Conservation (phyloP, 2,113 vertebrate species). For the Callipepla californica region DNA sequence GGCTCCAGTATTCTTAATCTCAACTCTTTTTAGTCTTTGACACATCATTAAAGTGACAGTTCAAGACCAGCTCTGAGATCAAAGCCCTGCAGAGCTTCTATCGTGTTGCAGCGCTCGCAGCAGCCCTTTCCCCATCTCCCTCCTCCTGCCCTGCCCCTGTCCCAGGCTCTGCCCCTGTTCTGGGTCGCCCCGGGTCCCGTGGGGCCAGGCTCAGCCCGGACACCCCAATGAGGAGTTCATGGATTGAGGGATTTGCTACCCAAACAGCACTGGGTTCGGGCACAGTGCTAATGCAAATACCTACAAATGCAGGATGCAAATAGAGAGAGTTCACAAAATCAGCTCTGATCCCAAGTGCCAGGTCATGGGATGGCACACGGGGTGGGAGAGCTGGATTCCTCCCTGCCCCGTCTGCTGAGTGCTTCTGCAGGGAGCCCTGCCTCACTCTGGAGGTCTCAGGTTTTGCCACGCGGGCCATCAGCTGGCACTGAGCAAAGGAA, state of each 20-base stretch:
- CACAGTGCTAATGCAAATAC: background rate
- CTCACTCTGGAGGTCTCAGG: fast-evolving
- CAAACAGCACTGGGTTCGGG: conserved; percentile 17
- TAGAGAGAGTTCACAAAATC: conserved; percentile 12
- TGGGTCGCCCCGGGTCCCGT: background rate
- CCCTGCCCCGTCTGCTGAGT: background rate
- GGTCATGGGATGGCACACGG: background rate
- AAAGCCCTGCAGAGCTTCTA: conserved; percentile 66
- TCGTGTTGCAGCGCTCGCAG: conserved; percentile 40
- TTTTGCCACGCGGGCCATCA: fast-evolving
- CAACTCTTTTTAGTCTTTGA: conserved; percentile 65
- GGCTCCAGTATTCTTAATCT: conserved; percentile 71
- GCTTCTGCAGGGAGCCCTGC: background rate
- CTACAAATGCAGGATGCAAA: conserved; percentile 43
- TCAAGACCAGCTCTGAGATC: conserved; percentile 65
- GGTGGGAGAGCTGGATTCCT: background rate
- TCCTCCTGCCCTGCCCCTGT: background rate
- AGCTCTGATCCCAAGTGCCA: background rate
- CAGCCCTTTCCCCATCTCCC: conserved; percentile 48
- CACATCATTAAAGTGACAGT: conserved; percentile 74
- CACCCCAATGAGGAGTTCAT: fast-evolving
- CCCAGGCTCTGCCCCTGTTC: background rate
- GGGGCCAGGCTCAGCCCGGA: background rate
- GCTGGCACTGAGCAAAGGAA: background rate
- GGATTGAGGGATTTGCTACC: background rate